These are phyloP conservation scores for Solenodon paradoxus DNA, from an alignment of 2,113 vertebrate species.

Conservation along the genomic window DNA sequence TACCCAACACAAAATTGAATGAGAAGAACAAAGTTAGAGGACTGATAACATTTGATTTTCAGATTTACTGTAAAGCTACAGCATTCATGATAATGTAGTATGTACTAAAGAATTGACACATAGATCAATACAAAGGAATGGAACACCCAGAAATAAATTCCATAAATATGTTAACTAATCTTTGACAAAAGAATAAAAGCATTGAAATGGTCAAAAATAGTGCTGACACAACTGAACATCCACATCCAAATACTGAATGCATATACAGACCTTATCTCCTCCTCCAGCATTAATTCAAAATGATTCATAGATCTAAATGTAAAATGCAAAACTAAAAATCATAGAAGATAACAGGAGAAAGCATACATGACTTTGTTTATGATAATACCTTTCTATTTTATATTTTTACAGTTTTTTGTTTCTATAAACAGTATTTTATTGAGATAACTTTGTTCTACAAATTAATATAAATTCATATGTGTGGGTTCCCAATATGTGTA, in stretches of 20 bases:
- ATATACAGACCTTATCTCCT: neutral
- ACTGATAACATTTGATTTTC: too few relatives aligned
- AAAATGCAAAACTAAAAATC: neutral
- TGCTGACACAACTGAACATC: neutral
- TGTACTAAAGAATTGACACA: neutral
- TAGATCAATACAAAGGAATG: neutral
- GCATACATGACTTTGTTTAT: neutral
- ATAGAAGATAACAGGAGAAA: neutral
- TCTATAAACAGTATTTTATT: too few relatives aligned
- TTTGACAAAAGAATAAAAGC: neutral
- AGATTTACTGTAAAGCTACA: neutral
- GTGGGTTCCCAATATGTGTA: too few relatives aligned
- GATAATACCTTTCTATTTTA: too few relatives aligned
- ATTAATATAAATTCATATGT: too few relatives aligned
- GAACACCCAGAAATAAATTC: neutral
- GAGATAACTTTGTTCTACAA: too few relatives aligned
- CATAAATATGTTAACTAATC: neutral
- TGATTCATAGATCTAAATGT: too few relatives aligned
- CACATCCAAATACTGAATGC: neutral
- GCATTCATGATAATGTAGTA: neutral
- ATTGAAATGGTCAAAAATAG: neutral
- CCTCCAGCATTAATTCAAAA: neutral
- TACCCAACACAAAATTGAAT: neutral
- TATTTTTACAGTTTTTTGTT: too few relatives aligned
- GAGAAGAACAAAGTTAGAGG: too few relatives aligned